Evolutionary conservation across 2,113 vertebrate genomes (phyloP).

Genomic region (Python bivittatus): DNA sequence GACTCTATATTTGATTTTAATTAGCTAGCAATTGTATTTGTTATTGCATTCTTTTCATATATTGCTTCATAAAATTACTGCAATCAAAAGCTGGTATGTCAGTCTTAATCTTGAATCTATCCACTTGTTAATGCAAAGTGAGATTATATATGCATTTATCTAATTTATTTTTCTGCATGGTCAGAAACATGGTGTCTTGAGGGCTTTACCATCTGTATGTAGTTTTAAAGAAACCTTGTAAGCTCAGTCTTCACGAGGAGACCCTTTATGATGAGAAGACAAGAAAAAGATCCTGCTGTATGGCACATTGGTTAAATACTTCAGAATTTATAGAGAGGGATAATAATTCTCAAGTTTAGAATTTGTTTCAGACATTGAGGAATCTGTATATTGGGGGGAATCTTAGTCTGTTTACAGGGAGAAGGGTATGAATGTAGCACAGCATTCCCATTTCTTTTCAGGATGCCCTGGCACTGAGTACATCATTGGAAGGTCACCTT

Average conservation of each 20-base stretch:
- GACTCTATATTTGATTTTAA: background rate
- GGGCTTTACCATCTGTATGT: background rate
- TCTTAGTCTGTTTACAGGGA: background rate
- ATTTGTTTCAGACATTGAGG: background rate
- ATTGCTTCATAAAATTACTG: background rate
- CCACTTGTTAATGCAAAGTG: background rate
- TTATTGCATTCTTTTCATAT: background rate
- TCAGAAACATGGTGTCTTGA: background rate
- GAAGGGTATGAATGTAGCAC: background rate
- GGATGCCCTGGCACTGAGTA: background rate
- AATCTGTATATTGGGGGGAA: background rate
- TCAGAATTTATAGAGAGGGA: background rate
- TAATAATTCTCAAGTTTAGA: background rate
- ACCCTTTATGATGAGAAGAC: background rate
- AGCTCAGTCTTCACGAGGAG: background rate
- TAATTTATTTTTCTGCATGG: background rate
- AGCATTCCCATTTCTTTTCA: background rate
- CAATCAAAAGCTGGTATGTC: background rate
- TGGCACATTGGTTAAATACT: background rate
- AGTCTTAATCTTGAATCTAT: background rate
- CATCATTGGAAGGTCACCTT: background rate
- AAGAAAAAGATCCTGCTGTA: background rate
- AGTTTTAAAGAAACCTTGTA: background rate
- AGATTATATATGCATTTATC: background rate
- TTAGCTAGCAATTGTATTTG: background rate